phyloP scores from a whole-genome alignment of 2,888 invertebrate species.

The Synergus gifuensis region DNA sequence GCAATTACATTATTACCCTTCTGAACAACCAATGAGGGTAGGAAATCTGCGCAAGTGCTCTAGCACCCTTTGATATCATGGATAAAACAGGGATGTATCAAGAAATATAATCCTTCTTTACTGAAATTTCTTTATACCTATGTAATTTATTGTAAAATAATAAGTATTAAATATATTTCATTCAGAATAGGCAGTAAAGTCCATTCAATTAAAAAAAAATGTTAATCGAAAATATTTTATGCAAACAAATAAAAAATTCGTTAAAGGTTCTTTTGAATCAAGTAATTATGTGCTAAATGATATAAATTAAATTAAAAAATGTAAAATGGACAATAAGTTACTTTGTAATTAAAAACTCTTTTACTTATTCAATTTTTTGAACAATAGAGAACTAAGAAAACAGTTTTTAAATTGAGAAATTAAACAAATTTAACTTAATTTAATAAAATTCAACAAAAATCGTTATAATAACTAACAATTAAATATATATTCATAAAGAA shows the following conservation, averaged over 20 bases:
- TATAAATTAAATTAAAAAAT: too few relatives aligned
- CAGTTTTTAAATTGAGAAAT: not conserved
- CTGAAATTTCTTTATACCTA: not conserved
- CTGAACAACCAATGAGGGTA: conserved; percentile 11
- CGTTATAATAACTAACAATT: not conserved
- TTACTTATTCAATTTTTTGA: too few relatives aligned
- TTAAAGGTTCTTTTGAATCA: too few relatives aligned
- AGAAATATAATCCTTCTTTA: not conserved
- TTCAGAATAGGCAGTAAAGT: too few relatives aligned
- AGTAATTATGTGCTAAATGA: not conserved
- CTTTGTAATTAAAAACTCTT: too few relatives aligned
- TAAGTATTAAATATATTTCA: not conserved
- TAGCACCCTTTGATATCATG: conserved; percentile 5
- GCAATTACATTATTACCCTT: conserved; percentile 3
- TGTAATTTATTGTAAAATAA: not conserved
- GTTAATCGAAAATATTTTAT: too few relatives aligned
- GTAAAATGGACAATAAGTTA: too few relatives aligned
- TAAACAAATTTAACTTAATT: not conserved
- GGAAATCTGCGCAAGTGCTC: conserved; percentile 25
- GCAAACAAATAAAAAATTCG: too few relatives aligned
- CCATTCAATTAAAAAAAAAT: too few relatives aligned
- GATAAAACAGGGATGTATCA: conserved; percentile 4
- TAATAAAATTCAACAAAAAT: not conserved
- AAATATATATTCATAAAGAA: not conserved
- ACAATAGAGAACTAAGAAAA: too few relatives aligned